Evolutionary conservation across 2,797 vertebrate genomes (phyloP), one percentile per base, ranked within the genome.

Genomic region (Anabas testudineus): DNA sequence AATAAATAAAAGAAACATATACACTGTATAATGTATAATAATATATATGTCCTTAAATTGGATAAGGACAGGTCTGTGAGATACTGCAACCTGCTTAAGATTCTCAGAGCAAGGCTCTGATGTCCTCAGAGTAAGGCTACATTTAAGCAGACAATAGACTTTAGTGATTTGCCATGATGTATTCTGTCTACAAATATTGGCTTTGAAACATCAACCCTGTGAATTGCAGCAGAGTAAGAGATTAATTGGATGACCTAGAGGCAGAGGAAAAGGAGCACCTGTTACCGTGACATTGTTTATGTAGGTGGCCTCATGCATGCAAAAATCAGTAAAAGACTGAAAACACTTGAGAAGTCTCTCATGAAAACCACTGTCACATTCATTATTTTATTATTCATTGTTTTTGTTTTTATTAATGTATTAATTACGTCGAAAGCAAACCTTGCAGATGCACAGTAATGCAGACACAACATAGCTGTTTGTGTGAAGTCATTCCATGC

Each of bases 221-320:
- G 42, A 70, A 64, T 52, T 42, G 32, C 63, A 48, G 52, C 54
- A 43, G 57, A 42, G 73, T 16, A 42, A 22, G 45, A 76, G 53
- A 85, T 77, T 75, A 70, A 81, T 80, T 73, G 62, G 45, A 75
- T 57, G 65, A 80, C 70, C 79, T 67, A 26, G 69, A 81, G 68
- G 62, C 58, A 66, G 52, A 32, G 34, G 67, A 70, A 78, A 83
- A 73, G 53, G 36, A 80, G 64, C 61, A 70, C 73, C 62, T 82
- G 58, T 87, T 51, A 1, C 30, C 19, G 26, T 81, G 81, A 76
- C 62, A 82, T 60, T 51, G 62, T 62, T 69, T 57, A 74, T 62
- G 64, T 13, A 16, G 30, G 26, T 30, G 45, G 36, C 61, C 37
- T 65, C 32, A 22, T 43, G 18, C 41, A 26, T 34, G 39, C 19